Base-by-base conservation (phyloP, 1,140 invertebrate species). In the Brachionus koreanus region DNA sequence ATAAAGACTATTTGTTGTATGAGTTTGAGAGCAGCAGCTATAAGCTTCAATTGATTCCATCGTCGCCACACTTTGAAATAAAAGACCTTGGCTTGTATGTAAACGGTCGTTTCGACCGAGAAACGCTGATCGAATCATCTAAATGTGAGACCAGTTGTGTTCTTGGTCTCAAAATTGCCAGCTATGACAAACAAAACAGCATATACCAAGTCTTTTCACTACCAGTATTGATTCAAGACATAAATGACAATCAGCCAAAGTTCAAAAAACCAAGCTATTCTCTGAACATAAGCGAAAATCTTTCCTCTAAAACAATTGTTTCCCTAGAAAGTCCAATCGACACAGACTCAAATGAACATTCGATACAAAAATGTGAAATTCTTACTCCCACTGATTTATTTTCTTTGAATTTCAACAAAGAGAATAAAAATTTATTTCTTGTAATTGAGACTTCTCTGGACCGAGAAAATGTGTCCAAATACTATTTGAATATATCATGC, bases 211-310 rank as follows among this genome's bases (percentile, higher is more conserved):
- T 61, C 6, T 79, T 12, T 19, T 25, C 57, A 16, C 12, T 79
- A 0, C 76, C 76, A 23, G 46, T 79, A 39, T 25, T 37, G 13
- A 23, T 79, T 10, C 49, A 57, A 6, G 76, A 79, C 33, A 61
- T 61, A 12, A 79, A 79, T 33, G 76, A 79, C 19, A 19, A 65
- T 37, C n/a, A 35, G 39, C 76, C 76, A 12, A 10, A 61, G 19
- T 79, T 79, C n/a, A 42, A 79, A 12, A 29, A 79, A 19, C 3
- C n/a, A 25, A 43, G n/a, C 5, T 35, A 43, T 6, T n/a, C 6
- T 7, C 23, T 79, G 49, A 79, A 65, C 49, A 79, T 79, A 29
- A 61, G 46, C 13, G 76, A 79, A 35, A 79, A 79, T 42, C 35
- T 61, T 0, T 61, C 76, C 7, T 23, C 16, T 5, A 61, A 39